Base-by-base conservation (phyloP, 2,888 invertebrate species). In the Heteropelma amictum region DNA sequence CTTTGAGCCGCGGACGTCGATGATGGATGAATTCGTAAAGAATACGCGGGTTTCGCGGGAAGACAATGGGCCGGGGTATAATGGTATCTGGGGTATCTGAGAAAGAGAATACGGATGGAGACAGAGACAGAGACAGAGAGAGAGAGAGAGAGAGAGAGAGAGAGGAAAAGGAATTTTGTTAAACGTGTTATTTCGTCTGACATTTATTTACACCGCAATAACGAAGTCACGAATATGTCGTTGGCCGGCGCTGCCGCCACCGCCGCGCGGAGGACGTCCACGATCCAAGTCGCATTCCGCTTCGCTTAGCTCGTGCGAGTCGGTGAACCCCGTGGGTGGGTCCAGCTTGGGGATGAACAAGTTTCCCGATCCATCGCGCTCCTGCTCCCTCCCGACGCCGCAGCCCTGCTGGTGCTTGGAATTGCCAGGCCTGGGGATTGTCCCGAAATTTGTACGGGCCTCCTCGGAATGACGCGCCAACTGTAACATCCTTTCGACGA, bases 311-410 rank as follows among this genome's bases (percentile, higher is more conserved):
- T 89, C 89, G 88, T 88, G 85, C 86, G 88, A 83, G 91, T 96
- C 96, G 83, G 96, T 95, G 92, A 96, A 96, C 79, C 96, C 93
- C 85, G 94, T 93, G 85, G 96, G 96, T 85, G 96, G 96, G 91
- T 96, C 89, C 88, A 89, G 79, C 83, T 88, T 89, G 88, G 89
- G 86, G 88, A 88, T 79, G 88, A 89, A 88, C 88, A 88, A 77
- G 85, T 82, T 85, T 87, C 88, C 87, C 85, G 88, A 85, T 88
- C 89, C 88, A 85, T 88, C 87, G 83, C 87, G 87, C 79, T 87
- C 87, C 86, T 85, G 88, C 80, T 86, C 86, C 86, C 86, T 83
- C 84, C 81, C 81, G 86, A 82, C 75, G n/a, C n/a, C n/a, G 85
- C 82, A 81, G 86, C 87, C 77, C 88, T 88, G 82, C 89, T 89